Evolutionary conservation across 1,140 invertebrate species (phyloP).

Genomic region (Schmidtea mediterranea): DNA sequence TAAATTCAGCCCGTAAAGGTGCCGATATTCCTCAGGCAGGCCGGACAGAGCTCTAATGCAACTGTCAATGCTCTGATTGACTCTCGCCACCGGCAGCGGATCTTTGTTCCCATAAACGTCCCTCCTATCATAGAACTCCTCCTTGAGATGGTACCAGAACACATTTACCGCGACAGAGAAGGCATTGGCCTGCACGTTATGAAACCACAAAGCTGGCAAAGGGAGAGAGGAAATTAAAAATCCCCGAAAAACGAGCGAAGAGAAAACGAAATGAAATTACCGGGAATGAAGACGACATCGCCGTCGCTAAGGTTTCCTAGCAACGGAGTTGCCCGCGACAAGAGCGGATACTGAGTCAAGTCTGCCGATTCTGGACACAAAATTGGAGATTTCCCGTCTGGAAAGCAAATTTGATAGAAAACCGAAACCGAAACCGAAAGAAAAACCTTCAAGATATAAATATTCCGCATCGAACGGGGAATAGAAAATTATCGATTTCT

Average conservation of each 20-base stretch:
- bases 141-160: constrained; percentile 4
- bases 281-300: constrained; percentile 6
- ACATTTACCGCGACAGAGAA: constrained; percentile 5
- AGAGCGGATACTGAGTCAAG: background rate
- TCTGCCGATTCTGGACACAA: constrained; percentile 1
- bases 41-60: background rate
- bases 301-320: background rate
- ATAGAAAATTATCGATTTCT: constrained; percentile 5
- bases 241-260: no score
- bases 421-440: no score
- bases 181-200: background rate
- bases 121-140: constrained; percentile 6
- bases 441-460: constrained; percentile 2
- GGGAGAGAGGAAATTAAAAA: no score
- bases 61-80: constrained; percentile 5
- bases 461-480: constrained; percentile 4
- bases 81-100: background rate
- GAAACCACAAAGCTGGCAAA: constrained; percentile 4
- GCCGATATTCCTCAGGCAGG: background rate
- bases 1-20: background rate
- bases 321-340: background rate
- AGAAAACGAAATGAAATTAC: no score
- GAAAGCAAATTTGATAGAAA: background rate
- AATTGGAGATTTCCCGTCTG: constrained; percentile 4
- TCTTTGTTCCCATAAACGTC: constrained; percentile 7